These are phyloP conservation scores for Eospalax fontanierii DNA, from an alignment of 2,797 vertebrate species.

Conservation along the genomic window DNA sequence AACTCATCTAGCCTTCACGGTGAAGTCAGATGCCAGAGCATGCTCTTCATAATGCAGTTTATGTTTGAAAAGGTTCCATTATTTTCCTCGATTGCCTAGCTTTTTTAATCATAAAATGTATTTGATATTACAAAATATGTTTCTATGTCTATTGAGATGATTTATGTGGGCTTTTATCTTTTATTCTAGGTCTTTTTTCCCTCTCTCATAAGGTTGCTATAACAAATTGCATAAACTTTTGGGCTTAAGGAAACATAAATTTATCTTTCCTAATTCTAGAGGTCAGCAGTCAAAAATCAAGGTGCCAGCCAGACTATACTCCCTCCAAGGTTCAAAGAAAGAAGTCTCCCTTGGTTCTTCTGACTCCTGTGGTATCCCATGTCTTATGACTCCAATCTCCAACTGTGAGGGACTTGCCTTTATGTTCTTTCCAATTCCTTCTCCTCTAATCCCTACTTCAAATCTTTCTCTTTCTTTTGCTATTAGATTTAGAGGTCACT, in stretches of 20 bases:
- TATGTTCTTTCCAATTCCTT: not conserved
- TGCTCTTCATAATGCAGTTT: not conserved
- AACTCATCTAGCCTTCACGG: not conserved
- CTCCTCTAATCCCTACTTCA: not conserved
- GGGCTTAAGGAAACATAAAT: not conserved
- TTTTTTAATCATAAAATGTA: not conserved
- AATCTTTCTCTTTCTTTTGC: not conserved
- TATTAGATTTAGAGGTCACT: not conserved
- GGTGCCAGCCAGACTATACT: not conserved
- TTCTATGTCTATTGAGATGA: not conserved
- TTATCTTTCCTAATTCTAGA: not conserved
- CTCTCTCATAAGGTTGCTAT: not conserved
- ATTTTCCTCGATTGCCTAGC: not conserved
- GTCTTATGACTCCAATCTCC: not conserved
- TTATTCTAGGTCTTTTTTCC: not conserved
- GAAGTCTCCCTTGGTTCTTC: not conserved
- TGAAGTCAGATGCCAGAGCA: fast-evolving
- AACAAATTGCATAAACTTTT: not conserved
- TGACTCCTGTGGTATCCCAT: not conserved
- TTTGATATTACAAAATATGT: not conserved
- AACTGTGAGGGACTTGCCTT: not conserved
- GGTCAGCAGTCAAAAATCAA: not conserved
- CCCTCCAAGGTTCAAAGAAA: not conserved
- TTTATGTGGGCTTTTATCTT: not conserved
- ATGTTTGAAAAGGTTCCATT: not conserved